These are phyloP conservation scores for Aldrovandia affinis DNA, from an alignment of 2,797 vertebrate species.

Conservation along the genomic window DNA sequence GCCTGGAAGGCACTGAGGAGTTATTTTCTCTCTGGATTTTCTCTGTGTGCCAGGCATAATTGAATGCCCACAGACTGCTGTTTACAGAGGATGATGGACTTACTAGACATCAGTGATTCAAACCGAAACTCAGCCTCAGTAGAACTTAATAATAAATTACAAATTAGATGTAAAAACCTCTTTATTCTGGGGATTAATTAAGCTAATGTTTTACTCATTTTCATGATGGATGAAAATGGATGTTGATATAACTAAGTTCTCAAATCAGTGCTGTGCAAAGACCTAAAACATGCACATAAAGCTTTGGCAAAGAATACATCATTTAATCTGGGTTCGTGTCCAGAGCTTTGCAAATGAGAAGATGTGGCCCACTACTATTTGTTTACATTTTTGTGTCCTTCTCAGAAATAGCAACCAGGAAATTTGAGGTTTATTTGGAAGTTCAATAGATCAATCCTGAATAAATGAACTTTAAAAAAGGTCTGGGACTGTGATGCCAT, in stretches of 20 bases:
- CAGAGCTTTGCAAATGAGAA: not conserved
- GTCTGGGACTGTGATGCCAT: not conserved
- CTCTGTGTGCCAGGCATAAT: constrained; percentile 20
- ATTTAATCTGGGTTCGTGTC: too few species aligned
- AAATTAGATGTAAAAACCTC: not conserved
- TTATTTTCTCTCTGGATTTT: constrained; percentile 26
- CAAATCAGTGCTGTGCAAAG: constrained; percentile 5
- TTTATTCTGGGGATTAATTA: not conserved
- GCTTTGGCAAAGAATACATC: not conserved
- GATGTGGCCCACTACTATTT: not conserved
- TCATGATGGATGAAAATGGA: not conserved
- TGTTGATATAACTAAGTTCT: not conserved
- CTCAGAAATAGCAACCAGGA: not conserved
- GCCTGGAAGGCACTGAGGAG: constrained; percentile 17
- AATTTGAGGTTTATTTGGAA: not conserved
- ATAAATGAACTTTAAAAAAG: too few species aligned
- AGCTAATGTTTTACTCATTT: not conserved
- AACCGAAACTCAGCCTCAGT: not conserved
- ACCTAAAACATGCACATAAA: not conserved
- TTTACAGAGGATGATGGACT: constrained; percentile 23
- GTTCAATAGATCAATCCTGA: constrained; percentile 23
- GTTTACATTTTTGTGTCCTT: constrained; percentile 17
- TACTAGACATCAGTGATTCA: constrained; percentile 5
- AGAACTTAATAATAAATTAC: not conserved
- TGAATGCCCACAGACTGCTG: constrained; percentile 18